A percentile compares a stretch with the other conserved stretches of the same genome.
Evolutionary conservation across 2,113 vertebrate species (phyloP).

Genomic region (Solenodon paradoxus): DNA sequence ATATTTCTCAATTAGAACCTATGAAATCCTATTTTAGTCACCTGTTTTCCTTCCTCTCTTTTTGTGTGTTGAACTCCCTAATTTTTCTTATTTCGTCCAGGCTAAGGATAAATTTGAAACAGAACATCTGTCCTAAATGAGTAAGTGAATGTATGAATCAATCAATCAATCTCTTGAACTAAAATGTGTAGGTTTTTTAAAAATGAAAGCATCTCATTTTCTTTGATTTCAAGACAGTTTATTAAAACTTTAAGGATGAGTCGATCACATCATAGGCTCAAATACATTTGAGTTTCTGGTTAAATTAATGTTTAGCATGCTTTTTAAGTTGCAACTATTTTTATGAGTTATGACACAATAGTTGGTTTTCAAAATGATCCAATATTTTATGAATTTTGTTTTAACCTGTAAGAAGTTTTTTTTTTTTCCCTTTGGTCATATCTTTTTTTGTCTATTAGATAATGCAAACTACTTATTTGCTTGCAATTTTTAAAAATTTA

Average conservation of each 20-base stretch:
- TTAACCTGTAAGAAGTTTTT: not conserved
- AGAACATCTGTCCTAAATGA: not conserved
- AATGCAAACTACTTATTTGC: constrained; percentile 35
- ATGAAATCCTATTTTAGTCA: not conserved
- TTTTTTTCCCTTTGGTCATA: not conserved
- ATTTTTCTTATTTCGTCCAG: not conserved
- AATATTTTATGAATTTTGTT: constrained; percentile 1
- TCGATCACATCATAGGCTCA: not conserved
- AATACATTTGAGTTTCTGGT: not conserved
- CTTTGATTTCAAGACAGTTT: not conserved
- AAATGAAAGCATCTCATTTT: not conserved
- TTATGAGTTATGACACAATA: not conserved
- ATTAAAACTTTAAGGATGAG: not conserved
- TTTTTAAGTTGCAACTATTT: constrained; percentile 14
- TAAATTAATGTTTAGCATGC: not conserved
- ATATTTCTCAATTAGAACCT: not conserved
- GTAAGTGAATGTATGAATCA: not conserved
- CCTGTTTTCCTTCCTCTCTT: not conserved
- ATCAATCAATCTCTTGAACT: not conserved
- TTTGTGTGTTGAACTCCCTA: not conserved
- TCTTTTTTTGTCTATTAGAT: not conserved
- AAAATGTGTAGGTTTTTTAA: not conserved
- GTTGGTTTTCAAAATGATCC: not conserved
- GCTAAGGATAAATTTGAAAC: not conserved
- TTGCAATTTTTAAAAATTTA: constrained; percentile 34